These are phyloP conservation scores for Cyprinella venusta DNA, from an alignment of 2,797 vertebrate species.

Conservation along the genomic window DNA sequence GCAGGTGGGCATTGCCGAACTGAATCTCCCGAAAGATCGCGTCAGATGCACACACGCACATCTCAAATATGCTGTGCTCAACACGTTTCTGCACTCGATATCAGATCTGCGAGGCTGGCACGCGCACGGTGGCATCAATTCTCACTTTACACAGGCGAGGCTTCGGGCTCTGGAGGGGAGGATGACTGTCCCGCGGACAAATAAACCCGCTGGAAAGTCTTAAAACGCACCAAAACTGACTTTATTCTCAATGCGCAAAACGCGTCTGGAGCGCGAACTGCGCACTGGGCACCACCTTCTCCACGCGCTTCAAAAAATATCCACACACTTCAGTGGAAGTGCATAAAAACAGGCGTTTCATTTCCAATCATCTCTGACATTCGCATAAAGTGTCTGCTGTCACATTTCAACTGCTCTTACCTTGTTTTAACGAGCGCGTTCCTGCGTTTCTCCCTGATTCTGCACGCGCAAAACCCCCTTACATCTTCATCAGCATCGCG, in stretches of 20 bases:
- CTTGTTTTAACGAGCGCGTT: conserved; percentile 36
- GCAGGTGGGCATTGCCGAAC: conserved; percentile 12
- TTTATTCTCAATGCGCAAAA: conserved; percentile 35
- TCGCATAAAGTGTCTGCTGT: not conserved
- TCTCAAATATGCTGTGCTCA: not conserved
- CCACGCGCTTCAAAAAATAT: conserved; percentile 16
- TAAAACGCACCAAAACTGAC: not conserved
- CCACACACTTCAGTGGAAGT: not conserved
- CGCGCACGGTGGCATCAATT: conserved; percentile 8
- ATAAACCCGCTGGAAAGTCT: not conserved
- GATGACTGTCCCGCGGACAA: not conserved
- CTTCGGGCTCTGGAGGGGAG: not conserved
- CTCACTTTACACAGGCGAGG: conserved; percentile 4
- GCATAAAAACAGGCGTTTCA: not conserved
- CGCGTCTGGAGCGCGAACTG: conserved; percentile 17
- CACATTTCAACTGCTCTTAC: conserved; percentile 25
- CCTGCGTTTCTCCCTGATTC: conserved; percentile 17
- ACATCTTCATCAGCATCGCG: conserved; percentile 48
- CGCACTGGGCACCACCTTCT: conserved; percentile 23
- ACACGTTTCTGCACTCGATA: not conserved
- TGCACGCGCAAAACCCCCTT: conserved; percentile 34
- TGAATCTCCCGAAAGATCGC: not conserved
- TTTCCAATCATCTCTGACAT: not conserved
- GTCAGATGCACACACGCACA: not conserved
- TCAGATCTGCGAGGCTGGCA: not conserved